phyloP scores from a whole-genome alignment of 2,797 vertebrate species.

The Philypnodon macrostomus region DNA sequence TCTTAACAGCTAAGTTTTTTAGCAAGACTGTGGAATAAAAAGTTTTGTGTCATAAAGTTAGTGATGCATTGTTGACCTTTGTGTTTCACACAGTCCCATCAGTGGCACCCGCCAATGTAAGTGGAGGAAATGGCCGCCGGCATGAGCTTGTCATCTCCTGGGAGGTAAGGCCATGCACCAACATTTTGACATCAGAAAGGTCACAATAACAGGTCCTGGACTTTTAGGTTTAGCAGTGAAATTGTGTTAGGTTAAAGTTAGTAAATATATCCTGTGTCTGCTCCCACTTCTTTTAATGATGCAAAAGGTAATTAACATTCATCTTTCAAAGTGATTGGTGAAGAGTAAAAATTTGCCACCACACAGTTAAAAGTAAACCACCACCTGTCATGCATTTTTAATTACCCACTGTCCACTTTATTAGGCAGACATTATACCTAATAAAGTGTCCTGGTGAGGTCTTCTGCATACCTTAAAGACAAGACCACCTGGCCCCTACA shows the following conservation, averaged over 20 bases:
- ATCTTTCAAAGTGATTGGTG: no score
- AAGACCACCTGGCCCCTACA: no score
- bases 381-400: no score
- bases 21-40: not conserved
- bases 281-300: no score
- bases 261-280: no score
- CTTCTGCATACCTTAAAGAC: no score
- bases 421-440: no score
- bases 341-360: no score
- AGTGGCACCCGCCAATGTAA: conserved; percentile 90
- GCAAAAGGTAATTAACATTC: no score
- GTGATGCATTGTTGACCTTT: conserved; percentile 36
- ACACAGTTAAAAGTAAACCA: no score
- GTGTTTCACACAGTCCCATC: conserved; percentile 84
- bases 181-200: conserved; percentile 21
- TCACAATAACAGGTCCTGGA: conserved; percentile 10
- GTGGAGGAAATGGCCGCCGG: conserved; percentile 90
- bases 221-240: not conserved
- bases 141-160: conserved; percentile 96
- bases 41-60: conserved; percentile 4
- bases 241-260: not conserved
- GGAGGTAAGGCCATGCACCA: conserved; percentile 84
- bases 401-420: no score
- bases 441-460: no score
- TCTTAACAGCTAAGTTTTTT: conserved; percentile 1